Conservation (phyloP, 2,888 invertebrate species). For the Cactoblastis cactorum region DNA sequence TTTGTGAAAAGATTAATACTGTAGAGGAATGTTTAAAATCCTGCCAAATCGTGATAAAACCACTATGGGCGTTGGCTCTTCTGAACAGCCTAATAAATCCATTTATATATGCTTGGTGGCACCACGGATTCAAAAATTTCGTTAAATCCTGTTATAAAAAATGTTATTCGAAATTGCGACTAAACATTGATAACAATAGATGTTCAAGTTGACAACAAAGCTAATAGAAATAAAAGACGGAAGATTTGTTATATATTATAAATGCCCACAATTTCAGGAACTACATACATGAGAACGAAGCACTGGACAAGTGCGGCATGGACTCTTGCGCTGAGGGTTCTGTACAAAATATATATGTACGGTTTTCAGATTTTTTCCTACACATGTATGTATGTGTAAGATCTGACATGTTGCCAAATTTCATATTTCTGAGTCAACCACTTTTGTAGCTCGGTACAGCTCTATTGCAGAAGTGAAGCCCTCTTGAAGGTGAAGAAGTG, state of each 20-base stretch:
- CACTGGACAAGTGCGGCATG: background rate
- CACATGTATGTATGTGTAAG: too few species aligned
- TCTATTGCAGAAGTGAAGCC: too few species aligned
- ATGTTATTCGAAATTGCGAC: slow-evolving; percentile 3
- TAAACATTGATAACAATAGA: background rate
- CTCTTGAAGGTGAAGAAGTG: too few species aligned
- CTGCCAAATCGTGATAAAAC: background rate
- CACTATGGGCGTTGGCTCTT: slow-evolving; percentile 22
- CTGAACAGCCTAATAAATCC: slow-evolving; percentile 72
- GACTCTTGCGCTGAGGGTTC: too few species aligned
- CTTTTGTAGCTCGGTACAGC: too few species aligned
- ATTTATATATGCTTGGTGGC: slow-evolving; percentile 78
- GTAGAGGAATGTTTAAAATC: too few species aligned
- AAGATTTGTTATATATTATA: background rate
- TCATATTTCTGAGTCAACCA: too few species aligned
- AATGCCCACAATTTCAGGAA: background rate
- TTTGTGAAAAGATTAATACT: too few species aligned
- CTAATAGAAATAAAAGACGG: background rate
- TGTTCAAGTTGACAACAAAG: background rate
- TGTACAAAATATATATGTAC: too few species aligned
- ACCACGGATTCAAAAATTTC: slow-evolving; percentile 50
- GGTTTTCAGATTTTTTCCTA: too few species aligned
- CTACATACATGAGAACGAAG: background rate
- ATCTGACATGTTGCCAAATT: too few species aligned
- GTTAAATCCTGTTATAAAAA: slow-evolving; percentile 11